phyloP scores from a whole-genome alignment of 2,797 vertebrate genomes.

The Mionectes olivaceus region DNA sequence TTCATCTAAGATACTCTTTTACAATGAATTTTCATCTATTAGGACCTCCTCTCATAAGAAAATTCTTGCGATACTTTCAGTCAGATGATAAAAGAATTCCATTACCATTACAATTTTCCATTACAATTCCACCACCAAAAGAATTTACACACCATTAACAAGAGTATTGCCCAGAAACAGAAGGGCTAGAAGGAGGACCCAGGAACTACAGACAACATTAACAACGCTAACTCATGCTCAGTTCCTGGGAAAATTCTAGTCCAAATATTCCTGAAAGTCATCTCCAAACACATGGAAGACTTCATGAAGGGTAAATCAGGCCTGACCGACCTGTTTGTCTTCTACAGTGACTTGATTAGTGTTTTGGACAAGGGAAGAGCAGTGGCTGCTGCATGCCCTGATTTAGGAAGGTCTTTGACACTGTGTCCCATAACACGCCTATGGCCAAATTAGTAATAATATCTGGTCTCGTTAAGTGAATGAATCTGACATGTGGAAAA shows the following conservation, averaged over 20 bases:
- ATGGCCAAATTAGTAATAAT: not conserved
- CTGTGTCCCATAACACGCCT: not conserved
- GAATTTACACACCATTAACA: not conserved
- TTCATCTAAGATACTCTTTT: not conserved
- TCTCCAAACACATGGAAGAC: not conserved
- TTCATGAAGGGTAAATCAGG: not conserved
- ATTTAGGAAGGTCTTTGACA: not conserved
- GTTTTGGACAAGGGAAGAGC: not conserved
- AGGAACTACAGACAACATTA: not conserved
- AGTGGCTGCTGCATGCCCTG: not conserved
- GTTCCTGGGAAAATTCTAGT: not conserved
- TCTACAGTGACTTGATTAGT: not conserved
- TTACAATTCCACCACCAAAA: not conserved
- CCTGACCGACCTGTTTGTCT: accelerated
- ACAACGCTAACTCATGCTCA: not conserved
- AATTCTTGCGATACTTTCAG: not conserved
- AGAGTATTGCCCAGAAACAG: not conserved
- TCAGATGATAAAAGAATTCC: not conserved
- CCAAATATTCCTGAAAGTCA: not conserved
- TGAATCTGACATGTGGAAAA: not conserved
- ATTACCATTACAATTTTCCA: not conserved
- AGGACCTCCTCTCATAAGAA: not conserved
- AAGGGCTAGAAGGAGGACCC: not conserved
- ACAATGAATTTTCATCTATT: not conserved
- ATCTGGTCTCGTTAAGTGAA: not conserved